Percentiles rank a stretch among this genome's conserved stretches.
Conservation (phyloP, 2,888 invertebrate species). For the Pyrocoelia pectoralis region DNA sequence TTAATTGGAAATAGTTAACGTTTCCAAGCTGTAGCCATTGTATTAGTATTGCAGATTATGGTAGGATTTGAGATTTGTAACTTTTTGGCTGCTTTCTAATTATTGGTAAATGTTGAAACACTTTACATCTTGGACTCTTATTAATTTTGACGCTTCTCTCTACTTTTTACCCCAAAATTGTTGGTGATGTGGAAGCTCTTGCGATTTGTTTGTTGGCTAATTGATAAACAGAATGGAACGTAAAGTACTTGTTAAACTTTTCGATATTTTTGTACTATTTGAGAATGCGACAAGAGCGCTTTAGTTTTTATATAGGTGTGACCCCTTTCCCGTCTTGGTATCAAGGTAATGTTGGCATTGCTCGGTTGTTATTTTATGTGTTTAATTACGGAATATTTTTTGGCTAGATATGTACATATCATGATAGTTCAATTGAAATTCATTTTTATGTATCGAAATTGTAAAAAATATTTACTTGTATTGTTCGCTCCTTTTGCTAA, state of each 20-base stretch:
- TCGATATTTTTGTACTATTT: background rate
- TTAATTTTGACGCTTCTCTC: background rate
- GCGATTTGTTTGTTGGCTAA: constrained; percentile 3
- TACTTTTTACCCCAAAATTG: constrained; percentile 3
- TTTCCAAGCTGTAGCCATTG: constrained; percentile 3
- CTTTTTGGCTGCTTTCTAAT: constrained; percentile 22
- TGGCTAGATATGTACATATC: constrained; percentile 9
- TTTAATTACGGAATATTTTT: background rate
- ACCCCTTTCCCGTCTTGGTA: too few species aligned
- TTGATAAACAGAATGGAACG: background rate
- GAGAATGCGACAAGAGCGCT: background rate
- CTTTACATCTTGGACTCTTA: background rate
- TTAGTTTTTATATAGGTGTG: background rate
- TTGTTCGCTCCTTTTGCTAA: background rate
- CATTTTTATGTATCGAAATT: constrained; percentile 2
- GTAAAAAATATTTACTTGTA: background rate
- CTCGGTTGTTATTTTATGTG: background rate
- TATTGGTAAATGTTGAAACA: constrained; percentile 16
- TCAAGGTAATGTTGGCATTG: too few species aligned
- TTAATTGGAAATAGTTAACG: background rate
- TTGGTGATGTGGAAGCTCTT: background rate
- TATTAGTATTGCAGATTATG: constrained; percentile 19
- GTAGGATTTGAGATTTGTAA: constrained; percentile 24
- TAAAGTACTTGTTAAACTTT: background rate
- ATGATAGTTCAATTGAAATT: background rate